Percentiles rank a stretch among this genome's conserved stretches.
These are phyloP conservation scores for Torymus auratus DNA, from an alignment of 2,888 invertebrate species.

Conservation along the genomic window DNA sequence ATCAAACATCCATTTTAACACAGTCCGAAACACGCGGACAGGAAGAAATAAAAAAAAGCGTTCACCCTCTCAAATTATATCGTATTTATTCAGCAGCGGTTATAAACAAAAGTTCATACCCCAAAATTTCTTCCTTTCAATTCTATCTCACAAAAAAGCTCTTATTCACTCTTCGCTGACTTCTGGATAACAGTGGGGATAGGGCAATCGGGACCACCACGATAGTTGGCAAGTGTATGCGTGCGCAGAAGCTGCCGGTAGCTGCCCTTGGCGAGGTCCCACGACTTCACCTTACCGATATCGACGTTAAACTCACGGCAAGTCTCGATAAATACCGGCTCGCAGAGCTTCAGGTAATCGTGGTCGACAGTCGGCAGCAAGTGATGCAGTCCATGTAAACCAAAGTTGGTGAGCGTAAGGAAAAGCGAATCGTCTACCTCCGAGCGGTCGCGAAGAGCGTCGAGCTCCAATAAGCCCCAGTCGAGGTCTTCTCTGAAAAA, in stretches of 20 bases:
- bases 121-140: too few species aligned
- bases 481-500: conserved; percentile 79
- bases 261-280: conserved; percentile 83
- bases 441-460: conserved; percentile 84
- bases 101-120: too few species aligned
- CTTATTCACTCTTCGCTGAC: too few species aligned
- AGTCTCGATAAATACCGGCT: conserved; percentile 81
- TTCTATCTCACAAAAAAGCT: too few species aligned
- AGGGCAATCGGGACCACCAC: neutral
- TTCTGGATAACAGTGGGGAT: too few species aligned
- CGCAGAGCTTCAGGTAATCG: conserved; percentile 82
- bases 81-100: too few species aligned
- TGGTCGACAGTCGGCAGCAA: conserved; percentile 90
- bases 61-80: too few species aligned
- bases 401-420: conserved; percentile 84
- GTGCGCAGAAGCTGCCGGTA: conserved; percentile 80
- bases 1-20: too few species aligned
- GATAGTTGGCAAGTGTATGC: conserved; percentile 69
- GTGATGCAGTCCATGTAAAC: conserved; percentile 88
- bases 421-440: conserved; percentile 83
- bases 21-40: too few species aligned
- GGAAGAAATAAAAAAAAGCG: too few species aligned
- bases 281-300: conserved; percentile 76
- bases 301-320: conserved; percentile 82
- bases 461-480: conserved; percentile 88